Conservation (phyloP, 2,888 invertebrate species). For the Apodemia mormo region DNA sequence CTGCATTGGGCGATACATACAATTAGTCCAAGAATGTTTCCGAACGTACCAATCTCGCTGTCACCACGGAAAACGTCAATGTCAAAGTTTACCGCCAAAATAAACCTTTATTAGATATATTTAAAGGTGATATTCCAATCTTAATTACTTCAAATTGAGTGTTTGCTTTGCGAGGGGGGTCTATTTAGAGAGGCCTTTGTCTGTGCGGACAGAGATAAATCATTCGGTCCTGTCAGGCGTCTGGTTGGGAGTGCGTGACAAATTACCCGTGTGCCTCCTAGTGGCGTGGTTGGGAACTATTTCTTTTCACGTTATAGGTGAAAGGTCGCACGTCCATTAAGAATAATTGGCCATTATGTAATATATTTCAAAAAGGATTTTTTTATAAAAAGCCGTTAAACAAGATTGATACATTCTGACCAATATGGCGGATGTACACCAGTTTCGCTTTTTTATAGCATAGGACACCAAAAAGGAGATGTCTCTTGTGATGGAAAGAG, state of each 20-base stretch:
- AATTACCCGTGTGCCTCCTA: constrained; percentile 65
- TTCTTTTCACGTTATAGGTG: constrained; percentile 31
- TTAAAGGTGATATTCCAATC: constrained; percentile 61
- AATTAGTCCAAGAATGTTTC: constrained; percentile 74
- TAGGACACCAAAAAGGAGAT: no score
- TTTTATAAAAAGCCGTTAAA: not conserved
- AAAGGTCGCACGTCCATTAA: constrained; percentile 24
- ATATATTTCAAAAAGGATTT: not conserved
- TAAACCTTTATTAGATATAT: constrained; percentile 52
- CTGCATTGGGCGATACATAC: constrained; percentile 69
- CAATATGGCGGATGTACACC: no score
- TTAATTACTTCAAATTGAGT: constrained; percentile 68
- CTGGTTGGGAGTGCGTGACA: constrained; percentile 67
- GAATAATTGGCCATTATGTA: constrained; percentile 1
- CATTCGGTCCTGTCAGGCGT: constrained; percentile 68
- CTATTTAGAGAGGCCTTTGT: constrained; percentile 73
- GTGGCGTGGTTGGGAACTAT: constrained; percentile 45
- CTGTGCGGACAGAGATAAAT: constrained; percentile 66
- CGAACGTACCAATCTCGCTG: constrained; percentile 55
- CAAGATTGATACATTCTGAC: no score
- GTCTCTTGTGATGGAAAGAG: no score
- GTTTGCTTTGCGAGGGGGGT: constrained; percentile 68
- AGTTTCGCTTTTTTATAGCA: no score
- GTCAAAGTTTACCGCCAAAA: constrained; percentile 60
- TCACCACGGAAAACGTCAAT: constrained; percentile 50